phyloP scores from a whole-genome alignment of 1,140 invertebrate genomes.

The Zaprionus inermis region DNA sequence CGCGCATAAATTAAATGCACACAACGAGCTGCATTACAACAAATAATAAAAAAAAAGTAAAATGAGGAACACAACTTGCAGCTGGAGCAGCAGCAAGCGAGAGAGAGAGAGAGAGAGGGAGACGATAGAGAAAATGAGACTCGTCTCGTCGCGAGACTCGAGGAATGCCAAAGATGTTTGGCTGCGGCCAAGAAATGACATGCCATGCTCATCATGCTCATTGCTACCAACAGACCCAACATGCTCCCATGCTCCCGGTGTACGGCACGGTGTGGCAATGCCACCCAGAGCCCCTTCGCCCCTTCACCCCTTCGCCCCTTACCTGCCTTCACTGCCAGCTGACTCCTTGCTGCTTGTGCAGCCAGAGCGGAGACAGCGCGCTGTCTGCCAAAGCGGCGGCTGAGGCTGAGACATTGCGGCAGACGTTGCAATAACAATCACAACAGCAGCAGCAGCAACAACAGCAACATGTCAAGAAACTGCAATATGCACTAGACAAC shows the following conservation, averaged over 20 bases:
- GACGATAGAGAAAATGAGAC: slow-evolving; percentile 35
- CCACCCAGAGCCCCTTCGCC: not conserved
- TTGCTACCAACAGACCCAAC: slow-evolving; percentile 11
- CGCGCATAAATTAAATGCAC: slow-evolving; percentile 57
- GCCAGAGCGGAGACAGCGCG: slow-evolving; percentile 41
- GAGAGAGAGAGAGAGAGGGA: slow-evolving; percentile 27
- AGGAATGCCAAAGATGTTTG: slow-evolving; percentile 78
- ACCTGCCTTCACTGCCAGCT: slow-evolving; percentile 16
- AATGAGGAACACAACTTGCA: slow-evolving; percentile 66
- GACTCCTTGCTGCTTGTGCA: slow-evolving; percentile 30
- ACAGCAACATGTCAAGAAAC: slow-evolving; percentile 30
- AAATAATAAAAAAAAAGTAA: slow-evolving; percentile 74
- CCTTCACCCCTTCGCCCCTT: too few relatives aligned
- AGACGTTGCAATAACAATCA: slow-evolving; percentile 73
- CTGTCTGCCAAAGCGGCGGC: slow-evolving; percentile 54
- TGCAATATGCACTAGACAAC: slow-evolving; percentile 8
- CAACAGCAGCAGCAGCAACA: slow-evolving; percentile 32
- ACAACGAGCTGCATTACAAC: slow-evolving; percentile 60
- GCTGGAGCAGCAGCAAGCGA: slow-evolving; percentile 48
- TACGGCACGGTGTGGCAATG: slow-evolving; percentile 5
- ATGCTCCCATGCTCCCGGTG: slow-evolving; percentile 30
- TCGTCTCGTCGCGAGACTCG: slow-evolving; percentile 47
- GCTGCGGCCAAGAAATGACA: slow-evolving; percentile 73
- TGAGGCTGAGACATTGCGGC: slow-evolving; percentile 68
- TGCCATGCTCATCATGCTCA: slow-evolving; percentile 65